phyloP scores from a whole-genome alignment of 2,797 vertebrate genomes.

The Pipistrellus kuhlii region DNA sequence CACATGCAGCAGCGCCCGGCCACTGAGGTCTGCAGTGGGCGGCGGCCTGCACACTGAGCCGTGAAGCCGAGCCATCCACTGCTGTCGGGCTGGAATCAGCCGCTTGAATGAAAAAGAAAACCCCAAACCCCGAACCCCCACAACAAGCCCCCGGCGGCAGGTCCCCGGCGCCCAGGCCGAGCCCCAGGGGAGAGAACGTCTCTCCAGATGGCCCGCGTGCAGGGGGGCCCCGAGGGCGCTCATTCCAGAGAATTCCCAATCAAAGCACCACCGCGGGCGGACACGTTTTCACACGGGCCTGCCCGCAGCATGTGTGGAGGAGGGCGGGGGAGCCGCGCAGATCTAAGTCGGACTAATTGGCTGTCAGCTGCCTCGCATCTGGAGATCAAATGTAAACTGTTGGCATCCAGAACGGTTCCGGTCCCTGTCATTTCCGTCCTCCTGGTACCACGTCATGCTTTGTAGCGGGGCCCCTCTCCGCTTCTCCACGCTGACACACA shows the following conservation, averaged over 20 bases:
- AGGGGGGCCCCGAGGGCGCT: not conserved
- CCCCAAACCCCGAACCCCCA: not conserved
- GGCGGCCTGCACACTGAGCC: not conserved
- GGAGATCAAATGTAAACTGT: constrained; percentile 92
- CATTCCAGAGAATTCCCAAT: constrained; percentile 65
- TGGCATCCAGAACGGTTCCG: constrained; percentile 91
- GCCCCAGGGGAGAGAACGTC: not conserved
- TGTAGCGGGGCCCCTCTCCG: constrained; percentile 88
- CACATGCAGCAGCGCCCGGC: constrained; percentile 26
- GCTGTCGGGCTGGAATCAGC: not conserved
- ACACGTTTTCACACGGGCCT: constrained; percentile 63
- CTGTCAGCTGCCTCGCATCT: constrained; percentile 93
- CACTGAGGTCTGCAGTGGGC: constrained; percentile 53
- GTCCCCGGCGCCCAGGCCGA: constrained; percentile 4
- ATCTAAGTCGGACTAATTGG: constrained; percentile 83
- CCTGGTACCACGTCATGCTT: constrained; percentile 91
- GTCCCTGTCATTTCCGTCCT: constrained; percentile 94
- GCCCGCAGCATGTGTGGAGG: constrained; percentile 65
- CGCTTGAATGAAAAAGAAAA: not conserved
- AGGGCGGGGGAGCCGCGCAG: constrained; percentile 58
- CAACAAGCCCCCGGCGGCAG: not conserved
- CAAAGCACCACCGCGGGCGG: constrained; percentile 66
- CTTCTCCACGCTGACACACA: constrained; percentile 78
- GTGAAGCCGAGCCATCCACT: not conserved
- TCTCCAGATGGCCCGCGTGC: constrained; percentile 18